phyloP scores from a whole-genome alignment of 2,888 invertebrate species.

The Xiphydria camelus region DNA sequence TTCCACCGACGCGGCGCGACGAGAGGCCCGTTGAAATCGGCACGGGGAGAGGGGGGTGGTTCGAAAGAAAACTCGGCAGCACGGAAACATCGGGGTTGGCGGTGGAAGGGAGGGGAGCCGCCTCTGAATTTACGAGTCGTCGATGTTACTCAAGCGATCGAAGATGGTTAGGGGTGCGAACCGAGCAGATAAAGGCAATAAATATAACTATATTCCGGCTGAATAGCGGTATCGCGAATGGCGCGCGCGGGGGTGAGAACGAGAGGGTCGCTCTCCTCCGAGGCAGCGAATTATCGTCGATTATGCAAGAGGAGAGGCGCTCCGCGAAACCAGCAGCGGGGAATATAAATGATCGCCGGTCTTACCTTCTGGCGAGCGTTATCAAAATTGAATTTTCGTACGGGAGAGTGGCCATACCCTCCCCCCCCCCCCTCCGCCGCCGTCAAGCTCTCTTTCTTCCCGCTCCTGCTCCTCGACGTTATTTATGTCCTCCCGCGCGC shows the following conservation, averaged over 20 bases:
- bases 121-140: slow-evolving; percentile 24
- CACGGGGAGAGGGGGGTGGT: neutral
- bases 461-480: too few relatives aligned
- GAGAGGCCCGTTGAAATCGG: neutral
- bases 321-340: slow-evolving; percentile 6
- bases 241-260: too few relatives aligned
- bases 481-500: slow-evolving; percentile 42
- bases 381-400: slow-evolving; percentile 49
- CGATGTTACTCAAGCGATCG: slow-evolving; percentile 23
- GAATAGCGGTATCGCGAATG: neutral
- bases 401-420: slow-evolving; percentile 12
- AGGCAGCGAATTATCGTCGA: slow-evolving; percentile 25
- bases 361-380: slow-evolving; percentile 35
- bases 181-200: slow-evolving; percentile 28
- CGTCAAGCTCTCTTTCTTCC: too few relatives aligned
- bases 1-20: neutral
- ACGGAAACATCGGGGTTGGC: neutral
- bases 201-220: slow-evolving; percentile 23
- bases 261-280: slow-evolving; percentile 2
- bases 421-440: slow-evolving; percentile 5
- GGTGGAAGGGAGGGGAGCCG: slow-evolving; percentile 13
- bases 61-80: slow-evolving; percentile 1
- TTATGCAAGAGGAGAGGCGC: slow-evolving; percentile 19
- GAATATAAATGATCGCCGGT: slow-evolving; percentile 32
- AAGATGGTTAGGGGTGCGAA: slow-evolving; percentile 13